These are phyloP conservation scores for Denticeps clupeoides DNA, from an alignment of 2,797 vertebrate genomes.

Conservation along the genomic window DNA sequence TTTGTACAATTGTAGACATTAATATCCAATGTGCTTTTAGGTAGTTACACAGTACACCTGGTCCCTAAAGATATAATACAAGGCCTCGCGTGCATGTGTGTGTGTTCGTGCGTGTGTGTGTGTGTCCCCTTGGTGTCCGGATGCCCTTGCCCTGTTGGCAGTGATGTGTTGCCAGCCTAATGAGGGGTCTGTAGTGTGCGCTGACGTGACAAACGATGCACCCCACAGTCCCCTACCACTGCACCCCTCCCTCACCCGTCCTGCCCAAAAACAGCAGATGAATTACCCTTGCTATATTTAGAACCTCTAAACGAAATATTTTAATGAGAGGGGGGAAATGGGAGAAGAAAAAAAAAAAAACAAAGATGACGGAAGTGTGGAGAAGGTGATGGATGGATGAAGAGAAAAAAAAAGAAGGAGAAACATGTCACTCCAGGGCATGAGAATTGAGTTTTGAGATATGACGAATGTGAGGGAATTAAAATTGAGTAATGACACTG, in stretches of 20 bases:
- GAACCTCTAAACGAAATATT: conserved; percentile 19
- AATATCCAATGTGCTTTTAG: too few species aligned
- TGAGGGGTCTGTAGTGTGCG: background rate
- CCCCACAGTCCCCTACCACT: conserved; percentile 9
- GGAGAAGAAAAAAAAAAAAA: conserved; percentile 2
- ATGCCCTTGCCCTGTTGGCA: background rate
- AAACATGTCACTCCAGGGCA: background rate
- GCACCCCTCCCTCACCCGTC: background rate
- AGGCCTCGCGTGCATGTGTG: background rate
- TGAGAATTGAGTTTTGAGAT: background rate
- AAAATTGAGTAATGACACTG: conserved; percentile 15
- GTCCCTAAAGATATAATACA: too few species aligned
- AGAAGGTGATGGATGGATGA: background rate
- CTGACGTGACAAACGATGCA: background rate
- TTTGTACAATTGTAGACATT: too few species aligned
- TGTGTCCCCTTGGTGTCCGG: background rate
- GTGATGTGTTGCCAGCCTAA: background rate
- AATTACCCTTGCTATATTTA: conserved; percentile 27
- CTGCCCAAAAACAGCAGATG: conserved; percentile 21
- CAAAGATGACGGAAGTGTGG: conserved; percentile 1
- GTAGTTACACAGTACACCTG: too few species aligned
- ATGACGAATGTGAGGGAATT: conserved; percentile 19
- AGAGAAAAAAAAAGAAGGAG: background rate
- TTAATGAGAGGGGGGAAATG: conserved; percentile 17
- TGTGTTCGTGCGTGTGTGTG: background rate